phyloP scores from a whole-genome alignment of 2,113 vertebrate genomes.

The Pyxicephalus adspersus region DNA sequence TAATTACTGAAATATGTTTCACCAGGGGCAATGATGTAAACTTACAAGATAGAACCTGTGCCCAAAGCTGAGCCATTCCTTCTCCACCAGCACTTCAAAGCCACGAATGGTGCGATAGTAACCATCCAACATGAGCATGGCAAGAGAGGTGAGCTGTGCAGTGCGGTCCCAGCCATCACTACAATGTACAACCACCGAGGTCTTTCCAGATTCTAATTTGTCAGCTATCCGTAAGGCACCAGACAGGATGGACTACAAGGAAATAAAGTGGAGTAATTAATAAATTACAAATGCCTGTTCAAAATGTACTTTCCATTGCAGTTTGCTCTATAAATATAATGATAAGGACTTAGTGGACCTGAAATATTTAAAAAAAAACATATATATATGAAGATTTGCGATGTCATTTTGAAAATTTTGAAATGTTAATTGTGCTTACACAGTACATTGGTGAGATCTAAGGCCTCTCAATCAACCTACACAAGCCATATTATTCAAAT shows the following conservation, averaged over 20 bases:
- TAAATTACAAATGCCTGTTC: not conserved
- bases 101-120: slow-evolving; percentile 90
- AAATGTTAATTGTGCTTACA: no score
- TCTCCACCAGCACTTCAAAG: slow-evolving; percentile 93
- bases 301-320: no score
- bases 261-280: slow-evolving; percentile 4
- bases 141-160: slow-evolving; percentile 88
- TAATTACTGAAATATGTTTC: no score
- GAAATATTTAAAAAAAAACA: no score
- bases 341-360: no score
- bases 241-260: slow-evolving; percentile 85
- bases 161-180: slow-evolving; percentile 98
- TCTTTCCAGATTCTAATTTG: slow-evolving; percentile 94
- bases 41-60: slow-evolving; percentile 95
- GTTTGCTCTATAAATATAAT: no score
- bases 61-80: slow-evolving; percentile 96
- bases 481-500: no score
- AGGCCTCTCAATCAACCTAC: no score
- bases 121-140: slow-evolving; percentile 93
- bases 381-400: no score
- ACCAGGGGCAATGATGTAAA: slow-evolving; percentile 24
- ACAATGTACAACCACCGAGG: slow-evolving; percentile 93
- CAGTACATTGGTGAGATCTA: no score
- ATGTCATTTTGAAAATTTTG: no score
- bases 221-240: slow-evolving; percentile 93